Evolutionary conservation across 2,888 invertebrate species (phyloP).

Genomic region (Pristionchus maxplancki): DNA sequence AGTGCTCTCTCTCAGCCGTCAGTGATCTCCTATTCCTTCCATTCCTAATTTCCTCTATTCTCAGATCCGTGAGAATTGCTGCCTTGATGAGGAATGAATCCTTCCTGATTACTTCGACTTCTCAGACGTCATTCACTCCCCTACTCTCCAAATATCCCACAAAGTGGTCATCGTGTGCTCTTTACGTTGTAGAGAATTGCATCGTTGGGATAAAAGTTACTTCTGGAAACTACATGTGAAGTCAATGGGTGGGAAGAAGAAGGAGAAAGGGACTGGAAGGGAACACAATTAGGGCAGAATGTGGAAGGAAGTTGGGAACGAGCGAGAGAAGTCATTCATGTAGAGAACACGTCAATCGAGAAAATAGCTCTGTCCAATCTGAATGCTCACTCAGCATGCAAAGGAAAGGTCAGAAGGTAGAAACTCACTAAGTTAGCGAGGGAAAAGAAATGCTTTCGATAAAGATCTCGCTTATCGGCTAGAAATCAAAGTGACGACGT

Average conservation of each 20-base stretch:
- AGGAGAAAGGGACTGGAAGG: neutral
- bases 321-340: neutral
- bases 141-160: neutral
- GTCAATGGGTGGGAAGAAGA: neutral
- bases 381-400: neutral
- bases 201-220: neutral
- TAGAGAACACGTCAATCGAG: neutral
- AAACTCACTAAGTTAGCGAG: too few relatives aligned
- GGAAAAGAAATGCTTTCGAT: too few relatives aligned
- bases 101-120: neutral
- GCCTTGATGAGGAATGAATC: neutral
- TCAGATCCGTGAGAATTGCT: neutral
- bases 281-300: neutral
- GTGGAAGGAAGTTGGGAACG: neutral
- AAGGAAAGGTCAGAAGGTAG: neutral
- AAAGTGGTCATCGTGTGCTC: neutral
- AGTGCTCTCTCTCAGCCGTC: neutral
- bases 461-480: too few relatives aligned
- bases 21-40: neutral
- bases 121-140: neutral
- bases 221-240: neutral
- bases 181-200: neutral
- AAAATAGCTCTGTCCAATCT: neutral
- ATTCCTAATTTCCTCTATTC: neutral
- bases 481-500: too few relatives aligned